Evolutionary conservation across 2,113 vertebrate genomes (phyloP).

Genomic region (Callopanchax toddi): DNA sequence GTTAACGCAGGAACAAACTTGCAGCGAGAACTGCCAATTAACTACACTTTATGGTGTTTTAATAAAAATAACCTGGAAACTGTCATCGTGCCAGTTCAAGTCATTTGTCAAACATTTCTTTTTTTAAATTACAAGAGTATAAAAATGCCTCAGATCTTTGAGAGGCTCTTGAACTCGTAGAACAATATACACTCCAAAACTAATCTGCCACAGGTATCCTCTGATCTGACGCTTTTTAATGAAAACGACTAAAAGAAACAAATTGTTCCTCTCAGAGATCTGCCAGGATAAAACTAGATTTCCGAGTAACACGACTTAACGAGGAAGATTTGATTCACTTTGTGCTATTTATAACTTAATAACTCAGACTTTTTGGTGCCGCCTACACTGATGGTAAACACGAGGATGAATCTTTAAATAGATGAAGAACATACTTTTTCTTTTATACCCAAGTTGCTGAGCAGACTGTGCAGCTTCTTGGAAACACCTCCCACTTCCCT

Average conservation of each 20-base stretch:
- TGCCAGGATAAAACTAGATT: slow-evolving; percentile 30
- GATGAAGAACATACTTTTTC: slow-evolving; percentile 1
- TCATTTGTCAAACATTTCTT: slow-evolving; percentile 6
- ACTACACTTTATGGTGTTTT: not conserved
- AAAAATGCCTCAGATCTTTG: slow-evolving; percentile 16
- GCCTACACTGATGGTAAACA: slow-evolving; percentile 6
- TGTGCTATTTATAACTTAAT: slow-evolving; percentile 14
- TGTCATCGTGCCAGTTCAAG: not conserved
- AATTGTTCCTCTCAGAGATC: slow-evolving; percentile 11
- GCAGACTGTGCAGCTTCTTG: slow-evolving; percentile 8
- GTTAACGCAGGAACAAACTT: not conserved
- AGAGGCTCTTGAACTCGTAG: slow-evolving; percentile 26
- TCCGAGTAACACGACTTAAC: slow-evolving; percentile 23
- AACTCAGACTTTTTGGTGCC: not conserved
- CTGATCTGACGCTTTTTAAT: slow-evolving; percentile 50
- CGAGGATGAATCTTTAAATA: not conserved
- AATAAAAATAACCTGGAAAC: slow-evolving; percentile 9
- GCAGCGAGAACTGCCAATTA: not conserved
- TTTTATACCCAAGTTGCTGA: not conserved
- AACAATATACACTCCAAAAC: slow-evolving; percentile 65
- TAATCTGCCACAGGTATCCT: slow-evolving; percentile 42
- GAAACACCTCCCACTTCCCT: slow-evolving; percentile 1
- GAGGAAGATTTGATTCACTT: slow-evolving; percentile 19
- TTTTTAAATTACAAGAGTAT: slow-evolving; percentile 5
- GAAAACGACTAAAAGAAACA: slow-evolving; percentile 40